Conservation (phyloP, 1,140 invertebrate species). For the Asbolus verrucosus region DNA sequence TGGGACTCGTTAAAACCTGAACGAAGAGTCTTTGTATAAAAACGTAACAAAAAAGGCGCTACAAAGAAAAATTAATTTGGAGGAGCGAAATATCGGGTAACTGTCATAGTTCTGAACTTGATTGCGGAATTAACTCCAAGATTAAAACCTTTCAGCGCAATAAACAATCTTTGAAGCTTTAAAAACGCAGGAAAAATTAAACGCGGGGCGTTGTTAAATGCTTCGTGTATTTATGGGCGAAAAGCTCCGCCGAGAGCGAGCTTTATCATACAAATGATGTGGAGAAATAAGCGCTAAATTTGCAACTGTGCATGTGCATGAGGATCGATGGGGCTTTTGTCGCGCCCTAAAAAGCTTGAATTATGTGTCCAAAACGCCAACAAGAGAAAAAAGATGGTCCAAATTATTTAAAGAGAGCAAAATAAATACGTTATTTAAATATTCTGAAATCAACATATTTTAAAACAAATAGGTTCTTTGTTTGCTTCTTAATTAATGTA, state of each 20-base stretch:
- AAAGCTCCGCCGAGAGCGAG: constrained; percentile 5
- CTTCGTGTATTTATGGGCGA: background rate
- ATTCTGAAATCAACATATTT: no score
- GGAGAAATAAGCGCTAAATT: constrained; percentile 9
- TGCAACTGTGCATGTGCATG: constrained; percentile 1
- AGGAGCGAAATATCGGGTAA: background rate
- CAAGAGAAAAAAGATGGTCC: no score
- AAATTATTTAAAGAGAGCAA: no score
- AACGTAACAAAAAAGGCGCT: background rate
- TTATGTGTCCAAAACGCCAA: background rate
- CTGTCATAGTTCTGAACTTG: background rate
- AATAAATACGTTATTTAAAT: no score
- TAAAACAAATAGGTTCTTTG: no score
- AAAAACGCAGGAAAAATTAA: constrained; percentile 3
- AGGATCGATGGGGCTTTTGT: constrained; percentile 17
- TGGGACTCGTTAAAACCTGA: background rate
- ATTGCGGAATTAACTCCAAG: background rate
- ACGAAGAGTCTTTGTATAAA: constrained; percentile 10
- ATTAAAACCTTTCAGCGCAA: constrained; percentile 9
- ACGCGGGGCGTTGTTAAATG: background rate
- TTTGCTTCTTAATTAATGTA: no score
- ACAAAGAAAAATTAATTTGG: constrained; percentile 18
- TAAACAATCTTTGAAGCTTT: no score
- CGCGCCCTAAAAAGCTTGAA: constrained; percentile 22
- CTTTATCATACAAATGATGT: constrained; percentile 15